These are phyloP conservation scores for Folsomia manolachei DNA, from an alignment of 2,888 invertebrate species.

Conservation along the genomic window DNA sequence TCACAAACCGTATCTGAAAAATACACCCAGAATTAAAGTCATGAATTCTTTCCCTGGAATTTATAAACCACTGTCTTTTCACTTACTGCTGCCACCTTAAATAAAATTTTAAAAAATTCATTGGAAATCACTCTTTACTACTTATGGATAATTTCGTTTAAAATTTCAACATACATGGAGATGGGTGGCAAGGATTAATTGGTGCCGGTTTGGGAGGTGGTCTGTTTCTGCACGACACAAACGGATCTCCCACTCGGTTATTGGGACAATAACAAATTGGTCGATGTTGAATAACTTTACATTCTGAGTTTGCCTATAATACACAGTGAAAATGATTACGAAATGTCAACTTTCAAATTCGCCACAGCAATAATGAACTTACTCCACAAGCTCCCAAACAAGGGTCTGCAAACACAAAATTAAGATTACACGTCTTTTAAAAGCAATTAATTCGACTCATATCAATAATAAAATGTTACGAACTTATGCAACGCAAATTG, in stretches of 20 bases:
- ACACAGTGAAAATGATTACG: background rate
- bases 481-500: slow-evolving; percentile 68
- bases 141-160: too few species aligned
- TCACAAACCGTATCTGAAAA: slow-evolving; percentile 65
- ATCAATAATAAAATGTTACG: too few species aligned
- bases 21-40: background rate
- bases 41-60: background rate
- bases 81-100: background rate
- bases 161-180: slow-evolving; percentile 43
- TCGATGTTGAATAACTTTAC: slow-evolving; percentile 68
- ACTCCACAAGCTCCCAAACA: slow-evolving; percentile 77
- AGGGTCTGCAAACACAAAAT: too few species aligned
- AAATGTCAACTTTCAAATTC: background rate
- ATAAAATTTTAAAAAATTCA: background rate
- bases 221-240: slow-evolving; percentile 59
- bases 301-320: slow-evolving; percentile 57
- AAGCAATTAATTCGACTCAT: too few species aligned
- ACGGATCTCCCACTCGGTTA: slow-evolving; percentile 72
- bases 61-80: background rate
- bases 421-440: too few species aligned
- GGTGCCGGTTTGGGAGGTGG: slow-evolving; percentile 51
- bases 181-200: slow-evolving; percentile 41
- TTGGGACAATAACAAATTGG: slow-evolving; percentile 67
- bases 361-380: too few species aligned
- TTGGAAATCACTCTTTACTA: background rate